Conservation (phyloP, 2,797 vertebrate species). For the Diglossa cyanea region DNA sequence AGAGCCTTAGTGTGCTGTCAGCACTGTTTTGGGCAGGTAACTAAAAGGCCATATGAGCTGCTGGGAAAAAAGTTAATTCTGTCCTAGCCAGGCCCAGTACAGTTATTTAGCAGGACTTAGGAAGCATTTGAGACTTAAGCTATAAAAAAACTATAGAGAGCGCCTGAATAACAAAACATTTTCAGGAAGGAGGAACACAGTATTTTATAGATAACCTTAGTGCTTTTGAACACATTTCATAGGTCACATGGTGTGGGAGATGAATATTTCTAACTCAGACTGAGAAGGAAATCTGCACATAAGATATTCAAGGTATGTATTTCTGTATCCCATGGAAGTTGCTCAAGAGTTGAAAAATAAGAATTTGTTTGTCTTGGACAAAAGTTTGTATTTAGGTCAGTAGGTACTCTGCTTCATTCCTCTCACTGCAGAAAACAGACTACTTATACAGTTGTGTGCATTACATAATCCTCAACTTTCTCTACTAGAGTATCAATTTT, state of each 20-base stretch:
- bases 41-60: background rate
- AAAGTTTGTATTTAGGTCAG: background rate
- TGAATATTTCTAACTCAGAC: background rate
- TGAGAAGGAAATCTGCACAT: background rate
- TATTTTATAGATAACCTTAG: background rate
- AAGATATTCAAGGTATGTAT: background rate
- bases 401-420: background rate
- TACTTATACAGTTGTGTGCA: background rate
- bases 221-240: background rate
- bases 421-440: background rate
- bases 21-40: background rate
- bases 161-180: background rate
- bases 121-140: background rate
- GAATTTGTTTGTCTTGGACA: background rate
- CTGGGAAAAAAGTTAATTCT: background rate
- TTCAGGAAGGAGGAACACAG: background rate
- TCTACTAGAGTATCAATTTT: slow-evolving; percentile 12
- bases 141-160: background rate
- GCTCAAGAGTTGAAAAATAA: background rate
- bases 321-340: background rate
- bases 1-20: background rate
- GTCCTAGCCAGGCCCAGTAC: background rate
- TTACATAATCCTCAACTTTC: slow-evolving; percentile 17
- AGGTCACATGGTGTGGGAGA: background rate
- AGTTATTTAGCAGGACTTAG: background rate